These are phyloP conservation scores for Engraulis encrasicolus DNA, from an alignment of 2,113 vertebrate genomes.

Conservation along the genomic window DNA sequence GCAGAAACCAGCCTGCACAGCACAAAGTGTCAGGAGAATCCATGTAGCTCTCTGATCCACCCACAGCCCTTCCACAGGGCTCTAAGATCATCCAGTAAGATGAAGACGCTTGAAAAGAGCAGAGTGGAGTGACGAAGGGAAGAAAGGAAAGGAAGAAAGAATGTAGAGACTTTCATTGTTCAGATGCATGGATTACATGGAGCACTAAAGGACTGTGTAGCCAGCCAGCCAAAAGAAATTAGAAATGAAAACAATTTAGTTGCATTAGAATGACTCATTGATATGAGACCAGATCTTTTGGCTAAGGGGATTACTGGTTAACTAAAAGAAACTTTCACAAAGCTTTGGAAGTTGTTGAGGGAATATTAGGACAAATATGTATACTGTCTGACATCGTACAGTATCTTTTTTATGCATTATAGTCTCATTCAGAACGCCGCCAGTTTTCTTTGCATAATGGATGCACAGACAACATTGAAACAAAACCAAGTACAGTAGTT, in stretches of 20 bases:
- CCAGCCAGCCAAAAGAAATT: too few relatives aligned
- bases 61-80: not conserved
- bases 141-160: too few relatives aligned
- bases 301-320: not conserved
- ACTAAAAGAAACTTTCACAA: not conserved
- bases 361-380: not conserved
- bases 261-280: too few relatives aligned
- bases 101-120: not conserved
- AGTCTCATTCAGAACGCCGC: not conserved
- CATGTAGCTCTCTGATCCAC: not conserved
- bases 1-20: not conserved
- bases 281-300: not conserved
- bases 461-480: too few relatives aligned
- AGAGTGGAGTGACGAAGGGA: not conserved
- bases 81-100: not conserved
- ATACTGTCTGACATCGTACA: too few relatives aligned
- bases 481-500: too few relatives aligned
- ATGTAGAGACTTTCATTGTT: constrained; percentile 6
- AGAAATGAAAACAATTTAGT: too few relatives aligned
- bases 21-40: constrained; percentile 8
- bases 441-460: too few relatives aligned
- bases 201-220: too few relatives aligned
- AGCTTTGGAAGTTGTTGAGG: not conserved
- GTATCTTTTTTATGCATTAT: too few relatives aligned
- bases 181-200: too few relatives aligned